These are phyloP conservation scores for Crioceris asparagi DNA, from an alignment of 2,888 invertebrate species.

Conservation along the genomic window DNA sequence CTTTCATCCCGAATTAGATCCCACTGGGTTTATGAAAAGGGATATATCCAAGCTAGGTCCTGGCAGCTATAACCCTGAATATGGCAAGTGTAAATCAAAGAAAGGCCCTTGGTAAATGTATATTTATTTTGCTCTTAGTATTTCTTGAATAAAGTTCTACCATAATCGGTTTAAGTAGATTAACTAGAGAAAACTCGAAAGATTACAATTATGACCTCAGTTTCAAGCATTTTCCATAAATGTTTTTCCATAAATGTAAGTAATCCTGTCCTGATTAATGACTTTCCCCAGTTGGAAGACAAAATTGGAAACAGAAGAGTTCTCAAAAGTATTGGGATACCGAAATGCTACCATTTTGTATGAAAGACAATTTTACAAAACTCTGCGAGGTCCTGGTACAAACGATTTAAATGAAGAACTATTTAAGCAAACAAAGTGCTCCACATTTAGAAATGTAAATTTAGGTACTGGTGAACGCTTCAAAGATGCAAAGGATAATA, in stretches of 20 bases:
- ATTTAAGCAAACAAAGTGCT: constrained; percentile 11
- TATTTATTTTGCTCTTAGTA: no score
- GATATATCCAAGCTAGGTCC: constrained; percentile 20
- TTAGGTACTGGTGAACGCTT: constrained; percentile 18
- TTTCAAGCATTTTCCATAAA: no score
- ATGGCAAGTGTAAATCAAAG: constrained; percentile 15
- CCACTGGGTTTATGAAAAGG: constrained; percentile 20
- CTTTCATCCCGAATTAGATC: constrained; percentile 22
- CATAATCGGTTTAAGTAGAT: no score
- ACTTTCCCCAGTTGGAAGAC: constrained; percentile 19
- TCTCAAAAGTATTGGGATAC: constrained; percentile 21
- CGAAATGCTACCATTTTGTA: constrained; percentile 17
- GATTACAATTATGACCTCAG: no score
- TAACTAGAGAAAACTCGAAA: no score
- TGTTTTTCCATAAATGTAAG: no score
- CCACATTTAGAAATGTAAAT: constrained; percentile 14
- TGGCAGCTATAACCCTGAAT: constrained; percentile 18
- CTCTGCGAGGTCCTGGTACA: constrained; percentile 21
- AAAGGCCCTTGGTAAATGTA: constrained; percentile 16
- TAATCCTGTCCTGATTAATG: not conserved
- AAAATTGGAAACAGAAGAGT: constrained; percentile 21
- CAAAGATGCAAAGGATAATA: not conserved
- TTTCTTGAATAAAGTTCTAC: no score
- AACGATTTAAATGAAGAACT: constrained; percentile 17
- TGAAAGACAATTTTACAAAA: constrained; percentile 17